Evolutionary conservation across 2,113 vertebrate species (phyloP).

Genomic region (Solea solea): DNA sequence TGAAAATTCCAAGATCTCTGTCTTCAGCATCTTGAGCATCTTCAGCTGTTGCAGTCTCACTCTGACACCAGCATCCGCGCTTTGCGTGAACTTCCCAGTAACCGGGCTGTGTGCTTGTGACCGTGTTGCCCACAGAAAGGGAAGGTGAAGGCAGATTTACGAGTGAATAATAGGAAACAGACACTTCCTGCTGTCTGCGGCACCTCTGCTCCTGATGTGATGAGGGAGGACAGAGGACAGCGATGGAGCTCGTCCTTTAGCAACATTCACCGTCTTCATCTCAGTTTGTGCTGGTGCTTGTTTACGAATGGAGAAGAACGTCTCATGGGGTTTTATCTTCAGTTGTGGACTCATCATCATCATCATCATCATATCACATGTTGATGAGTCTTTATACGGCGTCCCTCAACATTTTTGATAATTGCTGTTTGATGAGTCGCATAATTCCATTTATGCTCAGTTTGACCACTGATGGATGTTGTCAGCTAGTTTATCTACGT

Average conservation of each 20-base stretch:
- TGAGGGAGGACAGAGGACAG: background rate
- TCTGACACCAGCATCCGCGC: conserved; percentile 12
- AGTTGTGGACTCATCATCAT: too few relatives aligned
- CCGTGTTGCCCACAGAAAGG: conserved; percentile 27
- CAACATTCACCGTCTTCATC: conserved; percentile 5
- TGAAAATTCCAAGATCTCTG: too few relatives aligned
- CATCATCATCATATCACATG: too few relatives aligned
- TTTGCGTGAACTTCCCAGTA: conserved; percentile 35
- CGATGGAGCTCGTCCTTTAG: background rate
- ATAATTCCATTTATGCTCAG: too few relatives aligned
- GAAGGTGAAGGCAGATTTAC: conserved; percentile 52
- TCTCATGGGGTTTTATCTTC: too few relatives aligned
- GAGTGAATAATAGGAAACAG: conserved; percentile 80
- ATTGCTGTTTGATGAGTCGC: too few relatives aligned
- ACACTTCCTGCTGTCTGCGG: conserved; percentile 61
- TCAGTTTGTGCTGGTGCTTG: conserved; percentile 33
- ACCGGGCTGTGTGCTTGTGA: conserved; percentile 15
- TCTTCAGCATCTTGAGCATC: too few relatives aligned
- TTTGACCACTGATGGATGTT: too few relatives aligned
- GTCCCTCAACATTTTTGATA: too few relatives aligned
- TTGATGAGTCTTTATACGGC: too few relatives aligned
- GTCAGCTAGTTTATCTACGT: too few relatives aligned
- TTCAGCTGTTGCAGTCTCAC: background rate
- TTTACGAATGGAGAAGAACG: conserved; percentile 25
- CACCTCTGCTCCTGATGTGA: conserved; percentile 49